Evolutionary conservation across 2,888 invertebrate species (phyloP).

Genomic region (Rhopalosiphum nymphaeae): DNA sequence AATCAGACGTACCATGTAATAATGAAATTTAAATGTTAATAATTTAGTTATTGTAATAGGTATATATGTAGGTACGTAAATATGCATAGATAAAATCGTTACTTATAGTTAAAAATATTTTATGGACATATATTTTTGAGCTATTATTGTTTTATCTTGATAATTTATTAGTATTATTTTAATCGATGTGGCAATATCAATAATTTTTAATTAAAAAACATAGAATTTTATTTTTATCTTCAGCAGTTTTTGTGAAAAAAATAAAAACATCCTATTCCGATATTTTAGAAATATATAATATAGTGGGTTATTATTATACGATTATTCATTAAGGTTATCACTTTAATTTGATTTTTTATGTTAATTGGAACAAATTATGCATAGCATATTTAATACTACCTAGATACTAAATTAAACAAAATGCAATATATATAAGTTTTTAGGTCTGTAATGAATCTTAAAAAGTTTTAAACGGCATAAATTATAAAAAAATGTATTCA

Average conservation of each 20-base stretch:
- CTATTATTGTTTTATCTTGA: not conserved
- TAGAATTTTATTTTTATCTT: not conserved
- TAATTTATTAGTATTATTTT: not conserved
- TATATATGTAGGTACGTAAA: not conserved
- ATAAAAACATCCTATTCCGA: not conserved
- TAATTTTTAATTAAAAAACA: not conserved
- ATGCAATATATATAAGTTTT: not conserved
- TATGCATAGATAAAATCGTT: not conserved
- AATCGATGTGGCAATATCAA: not conserved
- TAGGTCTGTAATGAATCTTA: not conserved
- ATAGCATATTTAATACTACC: not conserved
- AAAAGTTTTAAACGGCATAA: not conserved
- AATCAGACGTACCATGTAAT: not conserved
- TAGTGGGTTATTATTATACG: not conserved
- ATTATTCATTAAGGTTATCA: not conserved
- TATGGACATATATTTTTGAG: not conserved
- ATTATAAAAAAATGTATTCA: not conserved
- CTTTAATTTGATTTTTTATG: not conserved
- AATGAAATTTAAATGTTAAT: not conserved
- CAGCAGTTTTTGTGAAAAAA: not conserved
- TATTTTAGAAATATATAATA: not conserved
- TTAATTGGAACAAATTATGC: not conserved
- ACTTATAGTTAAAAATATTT: not conserved
- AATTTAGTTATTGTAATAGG: not conserved
- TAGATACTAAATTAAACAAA: not conserved